A percentile compares a stretch with the other conserved stretches of the same genome.
Evolutionary conservation across 1,140 invertebrate genomes (phyloP).

Genomic region (Drosophila sp.): DNA sequence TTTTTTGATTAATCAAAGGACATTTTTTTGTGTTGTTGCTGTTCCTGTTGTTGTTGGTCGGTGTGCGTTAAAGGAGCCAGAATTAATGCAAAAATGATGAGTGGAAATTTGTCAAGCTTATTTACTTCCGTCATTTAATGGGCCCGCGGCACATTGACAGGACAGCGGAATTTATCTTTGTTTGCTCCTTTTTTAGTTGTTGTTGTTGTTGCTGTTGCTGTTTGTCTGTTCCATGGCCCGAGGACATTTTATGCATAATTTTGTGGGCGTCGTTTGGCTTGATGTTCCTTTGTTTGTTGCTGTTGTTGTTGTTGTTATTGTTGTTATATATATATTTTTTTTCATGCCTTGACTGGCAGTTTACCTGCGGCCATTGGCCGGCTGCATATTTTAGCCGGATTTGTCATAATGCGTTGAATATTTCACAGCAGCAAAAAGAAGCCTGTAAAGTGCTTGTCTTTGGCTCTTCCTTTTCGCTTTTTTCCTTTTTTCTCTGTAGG

Average conservation of each 20-base stretch:
- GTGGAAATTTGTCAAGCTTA: conserved; percentile 83
- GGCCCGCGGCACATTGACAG: conserved; percentile 63
- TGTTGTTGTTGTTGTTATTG: conserved; percentile 23
- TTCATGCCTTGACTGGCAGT: conserved; percentile 42
- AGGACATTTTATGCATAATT: conserved; percentile 78
- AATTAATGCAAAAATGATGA: conserved; percentile 83
- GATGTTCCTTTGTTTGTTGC: conserved; percentile 32
- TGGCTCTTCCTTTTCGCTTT: conserved; percentile 16
- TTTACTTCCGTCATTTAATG: conserved; percentile 82
- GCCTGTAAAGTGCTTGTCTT: conserved; percentile 65
- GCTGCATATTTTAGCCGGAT: conserved; percentile 76
- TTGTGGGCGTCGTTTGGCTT: conserved; percentile 51
- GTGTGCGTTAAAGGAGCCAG: conserved; percentile 73
- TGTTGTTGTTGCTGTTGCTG: conserved; percentile 22
- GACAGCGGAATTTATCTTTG: conserved; percentile 68
- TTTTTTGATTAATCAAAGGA: conserved; percentile 83
- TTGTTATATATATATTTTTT: conserved; percentile 16
- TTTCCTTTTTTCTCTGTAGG: conserved; percentile 4
- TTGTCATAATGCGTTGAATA: conserved; percentile 79
- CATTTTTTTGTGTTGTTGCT: conserved; percentile 64
- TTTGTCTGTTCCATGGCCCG: conserved; percentile 15
- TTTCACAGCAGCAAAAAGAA: conserved; percentile 43
- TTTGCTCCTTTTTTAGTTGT: conserved; percentile 49
- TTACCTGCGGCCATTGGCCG: conserved; percentile 70
- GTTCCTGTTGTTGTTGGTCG: conserved; percentile 45